phyloP scores from a whole-genome alignment of 2,797 vertebrate genomes.

The Chromobotia macracanthus region DNA sequence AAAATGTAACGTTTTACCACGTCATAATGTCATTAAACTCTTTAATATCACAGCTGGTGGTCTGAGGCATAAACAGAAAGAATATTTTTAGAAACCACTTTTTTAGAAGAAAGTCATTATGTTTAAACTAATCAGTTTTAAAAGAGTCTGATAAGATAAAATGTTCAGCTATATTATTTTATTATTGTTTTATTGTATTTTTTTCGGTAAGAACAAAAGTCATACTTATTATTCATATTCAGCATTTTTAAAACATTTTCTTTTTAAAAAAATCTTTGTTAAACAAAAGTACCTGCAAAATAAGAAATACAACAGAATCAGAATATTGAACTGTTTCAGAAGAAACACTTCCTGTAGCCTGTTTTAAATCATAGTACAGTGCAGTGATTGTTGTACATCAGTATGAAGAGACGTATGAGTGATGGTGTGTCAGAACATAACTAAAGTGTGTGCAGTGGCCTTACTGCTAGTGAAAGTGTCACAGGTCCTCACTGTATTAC shows the following conservation, averaged over 20 bases:
- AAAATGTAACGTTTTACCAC: conserved; percentile 1
- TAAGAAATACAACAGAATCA: not conserved
- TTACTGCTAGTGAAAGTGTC: conserved; percentile 34
- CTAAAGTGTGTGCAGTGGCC: conserved; percentile 9
- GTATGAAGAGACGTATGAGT: conserved; percentile 8
- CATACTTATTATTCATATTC: not conserved
- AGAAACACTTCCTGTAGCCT: not conserved
- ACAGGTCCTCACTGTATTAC: conserved; percentile 14
- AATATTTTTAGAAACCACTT: not conserved
- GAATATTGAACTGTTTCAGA: not conserved
- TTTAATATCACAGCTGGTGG: not conserved
- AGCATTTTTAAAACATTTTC: no score
- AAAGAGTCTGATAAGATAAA: not conserved
- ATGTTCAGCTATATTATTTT: no score
- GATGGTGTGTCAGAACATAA: not conserved
- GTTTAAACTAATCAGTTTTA: not conserved
- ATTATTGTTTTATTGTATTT: no score
- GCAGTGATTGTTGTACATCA: not conserved
- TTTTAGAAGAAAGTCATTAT: not conserved
- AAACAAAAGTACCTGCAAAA: no score
- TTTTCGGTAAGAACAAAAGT: not conserved
- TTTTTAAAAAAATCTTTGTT: no score
- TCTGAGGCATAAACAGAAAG: not conserved
- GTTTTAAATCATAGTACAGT: conserved; percentile 1
- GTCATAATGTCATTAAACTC: not conserved